Base-by-base conservation (phyloP, 1,140 invertebrate species). In the Ectropis grisescens region DNA sequence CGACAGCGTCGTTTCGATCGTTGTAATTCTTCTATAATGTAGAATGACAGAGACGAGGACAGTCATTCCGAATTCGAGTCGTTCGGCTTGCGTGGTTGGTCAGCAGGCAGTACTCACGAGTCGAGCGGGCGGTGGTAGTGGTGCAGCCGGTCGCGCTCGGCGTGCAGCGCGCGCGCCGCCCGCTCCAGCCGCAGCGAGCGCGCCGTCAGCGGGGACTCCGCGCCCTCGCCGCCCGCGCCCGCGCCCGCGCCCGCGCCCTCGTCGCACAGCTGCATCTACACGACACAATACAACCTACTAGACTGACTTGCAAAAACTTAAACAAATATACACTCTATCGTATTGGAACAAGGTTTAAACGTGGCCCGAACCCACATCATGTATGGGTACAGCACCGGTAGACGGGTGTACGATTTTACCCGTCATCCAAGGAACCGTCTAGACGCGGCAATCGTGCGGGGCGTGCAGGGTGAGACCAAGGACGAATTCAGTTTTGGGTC, bases 141-240 rank as follows among this genome's bases (percentile, higher is more conserved):
- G 58, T 92, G 82, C 10, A 95, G 78, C 55, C 96, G 91, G 72
- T 96, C 94, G 58, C 93, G 89, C 83, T 93, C 95, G 34, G 95
- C 93, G 24, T 93, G 92, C 25, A 95, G 82, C 6, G 92, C 93
- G 58, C 94, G 90, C 41, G 92, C 92, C 13, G 94, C 92, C 38
- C 92, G 82, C 80, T 96, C 93, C 22, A 97, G 83, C 16, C 92
- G 86, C 44, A 97, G 83, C 12, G 94, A 95, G 33, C 93, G 87
- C 16, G 92, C 92, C 2, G 94, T 96, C 15, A 95, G 85, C 11
- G 95, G 94, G 11, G 90, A 92, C 24, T 90, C 90, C 33, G 89
- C 89, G 13, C 91, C 91, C 33, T 69, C 64, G 12, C 35, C 44
- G 48, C 85, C 88, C 13, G 85, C 91, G 34, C 11, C 88, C 84